A percentile compares a stretch with the other conserved stretches of the same genome.
Evolutionary conservation across 2,888 invertebrate species (phyloP).

Genomic region (Iselma pallidipennis): DNA sequence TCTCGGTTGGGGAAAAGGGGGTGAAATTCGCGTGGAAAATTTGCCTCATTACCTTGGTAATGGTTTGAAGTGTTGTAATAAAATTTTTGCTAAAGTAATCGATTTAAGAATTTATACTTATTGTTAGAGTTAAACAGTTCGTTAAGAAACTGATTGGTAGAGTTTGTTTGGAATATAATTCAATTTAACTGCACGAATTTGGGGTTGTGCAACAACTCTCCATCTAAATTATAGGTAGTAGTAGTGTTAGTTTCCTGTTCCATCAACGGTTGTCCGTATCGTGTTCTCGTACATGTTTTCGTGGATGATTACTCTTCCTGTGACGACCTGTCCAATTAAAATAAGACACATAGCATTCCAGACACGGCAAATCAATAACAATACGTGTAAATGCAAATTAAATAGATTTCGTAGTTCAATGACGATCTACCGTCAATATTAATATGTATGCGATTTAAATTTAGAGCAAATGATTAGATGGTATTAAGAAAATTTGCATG

Average conservation of each 20-base stretch:
- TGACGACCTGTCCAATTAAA: not conserved
- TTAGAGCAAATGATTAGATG: constrained; percentile 18
- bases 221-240: too few species aligned
- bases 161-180: not conserved
- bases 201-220: not conserved
- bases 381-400: constrained; percentile 3
- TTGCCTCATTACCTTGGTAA: too few species aligned
- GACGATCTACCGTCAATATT: not conserved
- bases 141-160: not conserved
- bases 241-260: not conserved
- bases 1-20: too few species aligned
- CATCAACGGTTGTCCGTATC: not conserved
- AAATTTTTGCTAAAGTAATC: too few species aligned
- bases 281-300: too few species aligned
- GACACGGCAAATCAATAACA: not conserved
- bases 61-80: too few species aligned
- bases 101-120: not conserved
- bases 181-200: not conserved
- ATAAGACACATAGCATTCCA: too few species aligned
- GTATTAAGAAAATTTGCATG: constrained; percentile 27
- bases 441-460: constrained; percentile 14
- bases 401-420: constrained; percentile 2
- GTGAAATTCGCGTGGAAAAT: too few species aligned
- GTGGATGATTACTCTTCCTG: too few species aligned
- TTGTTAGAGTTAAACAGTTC: not conserved